phyloP scores from a whole-genome alignment of 2,113 vertebrate genomes.

The Pycnonotus jocosus region DNA sequence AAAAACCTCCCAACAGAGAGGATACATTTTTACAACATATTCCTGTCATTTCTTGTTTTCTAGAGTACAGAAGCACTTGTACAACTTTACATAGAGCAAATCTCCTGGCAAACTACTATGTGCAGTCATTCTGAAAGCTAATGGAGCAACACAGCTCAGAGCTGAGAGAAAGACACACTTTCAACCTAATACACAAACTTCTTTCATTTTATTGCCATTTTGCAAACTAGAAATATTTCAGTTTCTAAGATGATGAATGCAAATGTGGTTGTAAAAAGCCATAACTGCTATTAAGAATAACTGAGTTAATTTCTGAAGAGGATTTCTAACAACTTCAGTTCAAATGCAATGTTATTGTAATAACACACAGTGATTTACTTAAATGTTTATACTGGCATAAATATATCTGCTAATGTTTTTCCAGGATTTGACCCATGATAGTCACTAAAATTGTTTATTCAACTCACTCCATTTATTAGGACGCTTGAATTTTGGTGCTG shows the following conservation, averaged over 20 bases:
- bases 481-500: background rate
- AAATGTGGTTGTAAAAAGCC: background rate
- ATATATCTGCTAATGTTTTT: conserved; percentile 5
- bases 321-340: conserved; percentile 9
- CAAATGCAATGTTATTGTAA: background rate
- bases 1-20: conserved; percentile 69
- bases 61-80: conserved; percentile 51
- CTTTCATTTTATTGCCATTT: background rate
- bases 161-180: background rate
- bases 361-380: conserved; percentile 14
- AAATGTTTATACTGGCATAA: conserved; percentile 14
- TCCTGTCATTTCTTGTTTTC: conserved; percentile 69
- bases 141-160: background rate
- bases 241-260: background rate
- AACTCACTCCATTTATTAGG: background rate
- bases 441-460: background rate
- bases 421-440: background rate
- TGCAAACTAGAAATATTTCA: conserved; percentile 1
- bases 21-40: conserved; percentile 57
- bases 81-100: background rate
- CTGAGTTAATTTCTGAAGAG: conserved; percentile 10
- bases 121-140: background rate
- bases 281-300: background rate
- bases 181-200: background rate
- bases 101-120: background rate